phyloP scores from a whole-genome alignment of 2,113 vertebrate species.

The Callaeas wilsoni region DNA sequence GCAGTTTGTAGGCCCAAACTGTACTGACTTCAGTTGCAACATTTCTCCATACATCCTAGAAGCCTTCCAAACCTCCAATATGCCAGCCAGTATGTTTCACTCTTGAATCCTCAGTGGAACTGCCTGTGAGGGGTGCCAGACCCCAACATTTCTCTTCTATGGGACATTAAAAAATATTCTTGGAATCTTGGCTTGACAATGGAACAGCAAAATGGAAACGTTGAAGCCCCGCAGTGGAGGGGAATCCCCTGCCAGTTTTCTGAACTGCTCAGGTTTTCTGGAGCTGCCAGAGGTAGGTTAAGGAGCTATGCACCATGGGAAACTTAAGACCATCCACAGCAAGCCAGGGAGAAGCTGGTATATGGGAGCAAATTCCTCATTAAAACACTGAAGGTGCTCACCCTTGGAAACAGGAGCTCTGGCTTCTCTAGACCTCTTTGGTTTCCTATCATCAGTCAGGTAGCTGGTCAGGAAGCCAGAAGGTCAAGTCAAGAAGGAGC shows the following conservation, averaged over 20 bases:
- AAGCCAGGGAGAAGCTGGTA: background rate
- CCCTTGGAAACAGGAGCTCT: background rate
- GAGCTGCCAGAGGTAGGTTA: background rate
- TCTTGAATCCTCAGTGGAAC: background rate
- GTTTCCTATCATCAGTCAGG: background rate
- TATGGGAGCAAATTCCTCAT: background rate
- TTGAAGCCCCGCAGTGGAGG: rapidly evolving
- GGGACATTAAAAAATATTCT: background rate
- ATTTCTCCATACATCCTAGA: background rate
- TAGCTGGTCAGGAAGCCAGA: background rate
- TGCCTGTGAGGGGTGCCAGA: background rate
- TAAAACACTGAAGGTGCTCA: background rate
- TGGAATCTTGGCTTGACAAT: background rate
- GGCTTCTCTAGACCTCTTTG: background rate
- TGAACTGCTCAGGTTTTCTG: background rate
- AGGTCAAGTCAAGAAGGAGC: background rate
- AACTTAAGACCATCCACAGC: background rate
- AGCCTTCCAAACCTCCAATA: background rate
- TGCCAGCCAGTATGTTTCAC: background rate
- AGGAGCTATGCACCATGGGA: background rate
- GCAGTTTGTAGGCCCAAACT: background rate
- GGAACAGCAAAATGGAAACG: background rate
- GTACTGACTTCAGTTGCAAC: background rate
- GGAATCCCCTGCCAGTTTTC: background rate
- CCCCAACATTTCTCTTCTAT: background rate